Evolutionary conservation across 2,888 invertebrate genomes (phyloP).

Genomic region (Rotaria sp.): DNA sequence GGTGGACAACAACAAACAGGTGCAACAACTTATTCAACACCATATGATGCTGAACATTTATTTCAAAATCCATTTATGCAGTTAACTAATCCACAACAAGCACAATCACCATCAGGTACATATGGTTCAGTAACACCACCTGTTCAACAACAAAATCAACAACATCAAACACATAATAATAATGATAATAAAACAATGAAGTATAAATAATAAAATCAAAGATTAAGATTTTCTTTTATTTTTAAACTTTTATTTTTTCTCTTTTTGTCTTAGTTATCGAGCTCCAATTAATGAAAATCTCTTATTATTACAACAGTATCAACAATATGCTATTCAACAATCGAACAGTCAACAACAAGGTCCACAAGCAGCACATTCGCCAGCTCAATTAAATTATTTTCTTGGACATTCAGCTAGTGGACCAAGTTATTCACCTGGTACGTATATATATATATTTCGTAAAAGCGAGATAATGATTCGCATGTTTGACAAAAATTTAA

Average conservation of each 20-base stretch:
- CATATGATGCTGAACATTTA: background rate
- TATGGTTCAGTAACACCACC: constrained; percentile 23
- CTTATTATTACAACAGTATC: background rate
- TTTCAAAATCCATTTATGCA: background rate
- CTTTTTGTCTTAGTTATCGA: background rate
- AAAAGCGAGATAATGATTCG: no score
- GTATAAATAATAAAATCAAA: background rate
- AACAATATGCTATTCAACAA: background rate
- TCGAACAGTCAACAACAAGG: constrained; percentile 14
- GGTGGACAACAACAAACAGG: constrained; percentile 6
- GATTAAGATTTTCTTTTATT: background rate
- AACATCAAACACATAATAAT: background rate
- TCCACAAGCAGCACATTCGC: background rate
- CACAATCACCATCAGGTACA: background rate
- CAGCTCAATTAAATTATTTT: background rate
- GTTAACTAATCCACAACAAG: background rate
- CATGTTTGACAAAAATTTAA: no score
- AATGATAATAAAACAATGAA: background rate
- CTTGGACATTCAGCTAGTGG: background rate
- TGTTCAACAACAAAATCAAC: constrained; percentile 23
- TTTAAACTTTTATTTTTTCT: background rate
- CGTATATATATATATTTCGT: background rate
- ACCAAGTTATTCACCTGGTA: background rate
- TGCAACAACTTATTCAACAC: constrained; percentile 6
- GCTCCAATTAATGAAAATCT: background rate